phyloP scores from a whole-genome alignment of 2,797 vertebrate species.

The Bucorvus abyssinicus region DNA sequence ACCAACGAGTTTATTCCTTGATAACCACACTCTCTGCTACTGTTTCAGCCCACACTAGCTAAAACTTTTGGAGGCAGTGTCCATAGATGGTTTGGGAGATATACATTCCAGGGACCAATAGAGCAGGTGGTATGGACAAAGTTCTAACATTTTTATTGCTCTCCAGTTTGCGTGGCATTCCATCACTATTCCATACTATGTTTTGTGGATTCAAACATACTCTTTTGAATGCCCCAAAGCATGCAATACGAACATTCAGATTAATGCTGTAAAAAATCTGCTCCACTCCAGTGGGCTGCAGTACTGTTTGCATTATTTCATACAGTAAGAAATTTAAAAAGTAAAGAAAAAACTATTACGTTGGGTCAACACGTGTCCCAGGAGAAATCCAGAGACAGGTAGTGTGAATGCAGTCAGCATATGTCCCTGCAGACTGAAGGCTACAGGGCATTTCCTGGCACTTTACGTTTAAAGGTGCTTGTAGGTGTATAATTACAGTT shows the following conservation, averaged over 20 bases:
- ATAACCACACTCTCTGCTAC: background rate
- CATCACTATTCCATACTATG: background rate
- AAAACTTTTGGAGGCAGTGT: background rate
- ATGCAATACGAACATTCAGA: background rate
- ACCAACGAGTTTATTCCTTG: accelerated
- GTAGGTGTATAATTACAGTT: background rate
- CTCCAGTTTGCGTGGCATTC: background rate
- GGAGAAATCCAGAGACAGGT: background rate
- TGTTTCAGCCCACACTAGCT: background rate
- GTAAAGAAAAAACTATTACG: background rate
- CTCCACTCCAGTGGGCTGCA: accelerated
- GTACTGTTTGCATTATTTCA: background rate
- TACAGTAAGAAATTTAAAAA: background rate
- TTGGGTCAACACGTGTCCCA: background rate
- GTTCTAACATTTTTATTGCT: background rate
- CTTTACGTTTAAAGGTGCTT: background rate
- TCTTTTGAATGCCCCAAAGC: background rate
- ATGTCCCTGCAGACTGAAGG: background rate
- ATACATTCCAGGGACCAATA: background rate
- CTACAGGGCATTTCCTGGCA: background rate
- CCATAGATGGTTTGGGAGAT: accelerated
- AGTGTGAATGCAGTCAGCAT: background rate
- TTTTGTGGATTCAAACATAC: background rate
- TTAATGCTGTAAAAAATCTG: background rate
- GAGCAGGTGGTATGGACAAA: background rate